Conservation (phyloP, 2,888 invertebrate genomes). For the Lypha dubia region DNA sequence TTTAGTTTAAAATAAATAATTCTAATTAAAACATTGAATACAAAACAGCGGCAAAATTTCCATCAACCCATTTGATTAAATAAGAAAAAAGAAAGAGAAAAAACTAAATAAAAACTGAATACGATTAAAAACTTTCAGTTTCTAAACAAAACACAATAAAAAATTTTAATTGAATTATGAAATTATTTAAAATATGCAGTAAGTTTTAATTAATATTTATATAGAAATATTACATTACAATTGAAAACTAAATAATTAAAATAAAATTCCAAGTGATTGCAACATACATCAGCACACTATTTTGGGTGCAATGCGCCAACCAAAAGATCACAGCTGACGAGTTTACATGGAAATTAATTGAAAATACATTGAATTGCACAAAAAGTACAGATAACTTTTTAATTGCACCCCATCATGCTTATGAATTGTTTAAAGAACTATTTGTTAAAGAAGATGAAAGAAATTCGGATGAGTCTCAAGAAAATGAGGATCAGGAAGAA, state of each 20-base stretch:
- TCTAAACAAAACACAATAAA: conserved; percentile 20
- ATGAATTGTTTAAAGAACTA: conserved; percentile 55
- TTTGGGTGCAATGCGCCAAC: not conserved
- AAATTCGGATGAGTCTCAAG: not conserved
- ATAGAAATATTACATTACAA: not conserved
- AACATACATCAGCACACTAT: not conserved
- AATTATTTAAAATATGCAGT: conserved; percentile 30
- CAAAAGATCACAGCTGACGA: conserved; percentile 13
- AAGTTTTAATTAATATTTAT: conserved; percentile 44
- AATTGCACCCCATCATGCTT: conserved; percentile 62
- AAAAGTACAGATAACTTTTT: conserved; percentile 54
- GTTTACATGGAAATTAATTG: conserved; percentile 55
- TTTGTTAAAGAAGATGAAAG: conserved; percentile 41
- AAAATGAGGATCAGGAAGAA: not conserved
- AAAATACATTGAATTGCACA: conserved; percentile 52
- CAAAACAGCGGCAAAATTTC: conserved; percentile 37
- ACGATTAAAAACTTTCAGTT: conserved; percentile 55
- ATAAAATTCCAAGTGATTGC: conserved; percentile 10
- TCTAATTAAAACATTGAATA: conserved; percentile 39
- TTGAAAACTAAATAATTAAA: conserved; percentile 5
- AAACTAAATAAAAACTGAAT: too few relatives aligned
- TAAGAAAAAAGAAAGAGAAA: not conserved
- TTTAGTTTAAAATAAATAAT: conserved; percentile 45
- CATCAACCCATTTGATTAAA: conserved; percentile 25
- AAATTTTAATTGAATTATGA: conserved; percentile 47